Evolutionary conservation across 2,113 vertebrate genomes (phyloP).

Genomic region (Forbesichthys papilliferus): DNA sequence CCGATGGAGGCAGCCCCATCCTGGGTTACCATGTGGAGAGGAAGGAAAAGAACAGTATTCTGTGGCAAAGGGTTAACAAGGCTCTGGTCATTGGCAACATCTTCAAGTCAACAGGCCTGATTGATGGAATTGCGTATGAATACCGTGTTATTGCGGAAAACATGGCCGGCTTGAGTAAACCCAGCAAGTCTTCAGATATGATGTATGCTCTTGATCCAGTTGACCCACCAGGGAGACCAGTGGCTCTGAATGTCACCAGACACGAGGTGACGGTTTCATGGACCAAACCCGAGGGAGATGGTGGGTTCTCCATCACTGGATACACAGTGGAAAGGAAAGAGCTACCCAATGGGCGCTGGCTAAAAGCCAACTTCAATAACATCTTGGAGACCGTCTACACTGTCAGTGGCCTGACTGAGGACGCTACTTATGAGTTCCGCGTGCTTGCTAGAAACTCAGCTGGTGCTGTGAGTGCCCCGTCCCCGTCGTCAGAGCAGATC

Average conservation of each 20-base stretch:
- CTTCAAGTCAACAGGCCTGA: constrained; percentile 92
- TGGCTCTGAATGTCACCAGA: constrained; percentile 92
- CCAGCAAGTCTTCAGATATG: constrained; percentile 92
- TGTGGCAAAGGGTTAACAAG: constrained; percentile 95
- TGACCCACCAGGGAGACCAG: constrained; percentile 89
- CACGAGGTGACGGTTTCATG: constrained; percentile 92
- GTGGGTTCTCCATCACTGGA: constrained; percentile 96
- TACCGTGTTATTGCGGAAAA: constrained; percentile 96
- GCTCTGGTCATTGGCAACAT: constrained; percentile 89
- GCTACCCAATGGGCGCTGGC: constrained; percentile 93
- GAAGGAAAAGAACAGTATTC: constrained; percentile 95
- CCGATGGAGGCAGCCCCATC: constrained; percentile 93
- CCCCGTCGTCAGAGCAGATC: constrained; percentile 89
- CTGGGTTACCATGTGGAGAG: constrained; percentile 95
- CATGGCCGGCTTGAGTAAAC: constrained; percentile 92
- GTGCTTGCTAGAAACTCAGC: constrained; percentile 94
- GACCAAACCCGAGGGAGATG: constrained; percentile 94
- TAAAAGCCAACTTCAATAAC: constrained; percentile 97
- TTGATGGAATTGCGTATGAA: constrained; percentile 94
- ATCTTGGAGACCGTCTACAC: constrained; percentile 93
- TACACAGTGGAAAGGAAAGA: constrained; percentile 95
- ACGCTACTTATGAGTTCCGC: constrained; percentile 93
- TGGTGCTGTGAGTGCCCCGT: constrained; percentile 91
- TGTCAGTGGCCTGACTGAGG: constrained; percentile 94
- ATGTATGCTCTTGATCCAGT: constrained; percentile 90